phyloP scores from a whole-genome alignment of 2,113 vertebrate genomes.

The Bos indicus region DNA sequence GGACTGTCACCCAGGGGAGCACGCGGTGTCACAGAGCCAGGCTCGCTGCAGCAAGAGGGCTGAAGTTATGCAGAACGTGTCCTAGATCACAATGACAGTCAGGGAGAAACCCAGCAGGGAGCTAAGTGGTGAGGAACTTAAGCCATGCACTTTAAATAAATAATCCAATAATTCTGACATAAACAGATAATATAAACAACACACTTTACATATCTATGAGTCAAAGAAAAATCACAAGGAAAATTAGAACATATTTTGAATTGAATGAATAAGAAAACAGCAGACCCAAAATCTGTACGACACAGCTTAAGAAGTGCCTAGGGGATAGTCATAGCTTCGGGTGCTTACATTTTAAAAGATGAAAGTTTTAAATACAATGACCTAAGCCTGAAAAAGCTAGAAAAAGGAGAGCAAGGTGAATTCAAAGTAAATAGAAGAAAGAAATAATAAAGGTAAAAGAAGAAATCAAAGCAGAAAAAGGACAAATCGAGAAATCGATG shows the following conservation, averaged over 20 bases:
- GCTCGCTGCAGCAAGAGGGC: background rate
- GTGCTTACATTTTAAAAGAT: background rate
- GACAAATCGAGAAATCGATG: background rate
- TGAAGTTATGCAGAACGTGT: background rate
- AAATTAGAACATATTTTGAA: background rate
- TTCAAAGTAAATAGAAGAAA: background rate
- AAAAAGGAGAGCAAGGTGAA: background rate
- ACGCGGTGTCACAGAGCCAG: accelerated
- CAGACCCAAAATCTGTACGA: background rate
- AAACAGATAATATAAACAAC: background rate
- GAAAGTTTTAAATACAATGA: background rate
- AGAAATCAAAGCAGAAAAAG: background rate
- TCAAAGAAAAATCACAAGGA: background rate
- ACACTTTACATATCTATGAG: background rate
- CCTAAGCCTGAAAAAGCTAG: background rate
- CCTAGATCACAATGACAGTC: too few relatives aligned
- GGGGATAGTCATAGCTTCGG: background rate
- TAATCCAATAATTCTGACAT: background rate
- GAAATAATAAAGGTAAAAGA: background rate
- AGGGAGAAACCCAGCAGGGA: background rate
- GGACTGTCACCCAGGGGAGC: background rate
- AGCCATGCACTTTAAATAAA: background rate
- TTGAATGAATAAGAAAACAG: background rate
- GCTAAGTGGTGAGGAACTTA: background rate
- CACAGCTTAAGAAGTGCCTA: background rate